Evolutionary conservation across 2,113 vertebrate species (phyloP), one percentile per base, ranked within the genome.

Genomic region (Saimiri boliviensis): DNA sequence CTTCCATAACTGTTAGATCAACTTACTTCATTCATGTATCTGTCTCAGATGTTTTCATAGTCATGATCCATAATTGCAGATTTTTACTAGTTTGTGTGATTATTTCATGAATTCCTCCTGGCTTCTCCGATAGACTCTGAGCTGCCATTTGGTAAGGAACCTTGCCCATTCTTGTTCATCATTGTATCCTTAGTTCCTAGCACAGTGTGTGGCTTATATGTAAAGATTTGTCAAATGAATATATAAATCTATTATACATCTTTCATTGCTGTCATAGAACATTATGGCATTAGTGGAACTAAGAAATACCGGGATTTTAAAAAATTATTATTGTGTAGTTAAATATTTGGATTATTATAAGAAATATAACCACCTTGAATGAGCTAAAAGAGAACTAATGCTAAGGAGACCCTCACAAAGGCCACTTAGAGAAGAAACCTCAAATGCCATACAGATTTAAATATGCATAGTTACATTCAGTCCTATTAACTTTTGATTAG

Each of bases 271-370:
- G 5, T 66, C 12, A 80, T 80, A 86, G 49, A 58, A 71, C 74
- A 40, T 80, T 93, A 35, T 89, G 23, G 35, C 86, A 40, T 91
- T 86, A 86, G 37, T 49, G 35, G 49, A 87, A 81, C 73, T 81
- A 86, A 89, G 47, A 95, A 93, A 90, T 87, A 49, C 68, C 47
- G 89, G 9, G 47, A 82, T 86, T 93, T 87, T 40, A 88, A 84
- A 86, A 87, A 90, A 68, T 66, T 5, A 66, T 37, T 92, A 47
- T 92, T 92, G 32, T 87, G 47, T 13, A 89, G 47, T 95, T 95
- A 80, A 54, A 76, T 83, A 83, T 73, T 93, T 97, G n/a, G 8
- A 88, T 30, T 94, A 14, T 77, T 91, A 27, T 58, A 68, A 82
- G 54, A 40, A 82, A 83, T 45, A 19, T 86, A 17, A 79, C 81